Evolutionary conservation across 2,113 vertebrate species (phyloP).

Genomic region (Vidua macroura): DNA sequence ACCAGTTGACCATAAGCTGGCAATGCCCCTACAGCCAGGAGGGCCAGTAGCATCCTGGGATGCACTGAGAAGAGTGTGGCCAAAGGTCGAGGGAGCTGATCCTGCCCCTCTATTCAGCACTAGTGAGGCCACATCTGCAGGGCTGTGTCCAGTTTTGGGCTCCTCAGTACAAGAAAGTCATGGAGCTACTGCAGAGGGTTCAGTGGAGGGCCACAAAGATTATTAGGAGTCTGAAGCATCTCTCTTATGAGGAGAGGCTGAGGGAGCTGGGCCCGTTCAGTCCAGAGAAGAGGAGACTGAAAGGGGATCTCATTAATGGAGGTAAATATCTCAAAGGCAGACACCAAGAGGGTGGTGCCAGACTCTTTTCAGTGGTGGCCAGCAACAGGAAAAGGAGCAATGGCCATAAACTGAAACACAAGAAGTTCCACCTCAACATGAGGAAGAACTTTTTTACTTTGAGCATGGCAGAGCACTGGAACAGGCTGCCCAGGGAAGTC

Average conservation of each 20-base stretch:
- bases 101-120: not conserved
- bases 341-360: not conserved
- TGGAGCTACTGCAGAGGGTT: not conserved
- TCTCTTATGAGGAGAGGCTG: not conserved
- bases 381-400: accelerated
- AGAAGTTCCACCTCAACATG: not conserved
- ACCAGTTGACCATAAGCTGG: not conserved
- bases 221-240: not conserved
- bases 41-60: not conserved
- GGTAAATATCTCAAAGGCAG: not conserved
- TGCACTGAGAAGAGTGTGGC: accelerated
- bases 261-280: not conserved
- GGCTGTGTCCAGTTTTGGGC: not conserved
- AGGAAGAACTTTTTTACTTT: not conserved
- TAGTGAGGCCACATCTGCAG: accelerated
- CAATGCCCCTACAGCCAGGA: not conserved
- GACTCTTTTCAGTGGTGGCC: not conserved
- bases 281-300: not conserved
- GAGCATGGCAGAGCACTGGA: not conserved
- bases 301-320: not conserved
- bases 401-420: not conserved
- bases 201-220: not conserved
- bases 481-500: not conserved
- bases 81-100: accelerated
- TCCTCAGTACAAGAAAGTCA: not conserved